Evolutionary conservation across 2,888 invertebrate genomes (phyloP).

Genomic region (Euzophera pinguis): DNA sequence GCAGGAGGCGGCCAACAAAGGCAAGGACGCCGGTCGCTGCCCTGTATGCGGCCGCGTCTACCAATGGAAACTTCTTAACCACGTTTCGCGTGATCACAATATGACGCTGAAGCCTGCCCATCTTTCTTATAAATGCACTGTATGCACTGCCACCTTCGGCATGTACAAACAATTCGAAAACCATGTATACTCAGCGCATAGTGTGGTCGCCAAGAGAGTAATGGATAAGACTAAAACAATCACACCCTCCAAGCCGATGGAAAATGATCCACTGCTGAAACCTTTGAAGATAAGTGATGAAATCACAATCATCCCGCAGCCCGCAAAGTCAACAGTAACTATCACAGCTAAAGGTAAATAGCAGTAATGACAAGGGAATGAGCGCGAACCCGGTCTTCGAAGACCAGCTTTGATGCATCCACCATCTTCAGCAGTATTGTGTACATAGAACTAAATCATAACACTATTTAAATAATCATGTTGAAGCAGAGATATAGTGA

Average conservation of each 20-base stretch:
- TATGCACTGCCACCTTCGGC: conserved; percentile 96
- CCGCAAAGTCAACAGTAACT: conserved; percentile 79
- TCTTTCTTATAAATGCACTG: conserved; percentile 96
- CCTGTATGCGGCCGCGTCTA: conserved; percentile 95
- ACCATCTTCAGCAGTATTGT: conserved; percentile 65
- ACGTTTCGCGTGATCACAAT: conserved; percentile 95
- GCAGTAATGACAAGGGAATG: conserved; percentile 42
- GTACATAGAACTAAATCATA: conserved; percentile 60
- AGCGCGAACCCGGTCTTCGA: conserved; percentile 34
- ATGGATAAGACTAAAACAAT: conserved; percentile 86
- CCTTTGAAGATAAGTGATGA: conserved; percentile 94
- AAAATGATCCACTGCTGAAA: conserved; percentile 85
- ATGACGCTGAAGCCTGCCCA: conserved; percentile 96
- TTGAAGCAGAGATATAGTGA: conserved; percentile 51
- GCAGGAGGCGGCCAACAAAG: conserved; percentile 97
- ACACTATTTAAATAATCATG: conserved; percentile 53
- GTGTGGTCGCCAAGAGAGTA: conserved; percentile 92
- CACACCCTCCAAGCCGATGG: conserved; percentile 36
- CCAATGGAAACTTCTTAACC: conserved; percentile 91
- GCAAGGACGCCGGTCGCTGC: conserved; percentile 96
- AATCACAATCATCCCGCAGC: conserved; percentile 95
- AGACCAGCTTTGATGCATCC: conserved; percentile 47
- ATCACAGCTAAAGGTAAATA: conserved; percentile 74
- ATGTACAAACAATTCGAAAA: conserved; percentile 98
- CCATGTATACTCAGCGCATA: conserved; percentile 96